phyloP scores from a whole-genome alignment of 2,888 invertebrate genomes.

The Leptogaster cylindrica region DNA sequence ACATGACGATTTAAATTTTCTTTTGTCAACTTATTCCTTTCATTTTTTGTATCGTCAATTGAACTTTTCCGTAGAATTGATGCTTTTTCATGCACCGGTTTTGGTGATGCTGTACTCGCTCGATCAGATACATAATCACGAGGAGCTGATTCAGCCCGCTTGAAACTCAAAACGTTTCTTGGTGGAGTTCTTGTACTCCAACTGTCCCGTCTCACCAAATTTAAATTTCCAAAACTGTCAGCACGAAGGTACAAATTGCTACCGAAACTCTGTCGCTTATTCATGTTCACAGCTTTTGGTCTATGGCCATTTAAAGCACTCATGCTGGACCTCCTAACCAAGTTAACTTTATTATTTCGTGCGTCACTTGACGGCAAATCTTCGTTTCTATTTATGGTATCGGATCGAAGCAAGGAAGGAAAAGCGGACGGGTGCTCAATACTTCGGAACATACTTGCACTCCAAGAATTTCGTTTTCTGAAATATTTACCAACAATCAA shows the following conservation, averaged over 20 bases:
- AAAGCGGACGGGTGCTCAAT: constrained; percentile 75
- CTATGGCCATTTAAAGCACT: constrained; percentile 45
- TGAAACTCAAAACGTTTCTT: background rate
- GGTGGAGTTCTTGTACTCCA: constrained; percentile 42
- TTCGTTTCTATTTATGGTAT: constrained; percentile 65
- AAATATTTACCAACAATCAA: constrained; percentile 40
- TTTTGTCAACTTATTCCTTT: constrained; percentile 42
- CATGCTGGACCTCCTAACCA: constrained; percentile 63
- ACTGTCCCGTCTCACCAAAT: constrained; percentile 49
- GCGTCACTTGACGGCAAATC: constrained; percentile 64
- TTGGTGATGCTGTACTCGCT: background rate
- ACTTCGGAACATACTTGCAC: constrained; percentile 59
- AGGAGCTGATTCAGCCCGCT: constrained; percentile 27
- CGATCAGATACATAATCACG: constrained; percentile 42
- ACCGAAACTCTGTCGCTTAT: constrained; percentile 43
- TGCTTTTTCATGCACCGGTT: background rate
- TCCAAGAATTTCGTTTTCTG: constrained; percentile 47
- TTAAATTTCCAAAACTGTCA: constrained; percentile 48
- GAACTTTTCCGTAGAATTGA: constrained; percentile 32
- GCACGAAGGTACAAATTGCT: constrained; percentile 47
- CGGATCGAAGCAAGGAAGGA: constrained; percentile 71
- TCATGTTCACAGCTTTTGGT: constrained; percentile 30
- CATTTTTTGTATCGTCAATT: constrained; percentile 11
- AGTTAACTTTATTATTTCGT: constrained; percentile 62
- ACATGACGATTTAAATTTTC: constrained; percentile 47